phyloP scores from a whole-genome alignment of 2,113 vertebrate genomes.

The Nesoenas mayeri region DNA sequence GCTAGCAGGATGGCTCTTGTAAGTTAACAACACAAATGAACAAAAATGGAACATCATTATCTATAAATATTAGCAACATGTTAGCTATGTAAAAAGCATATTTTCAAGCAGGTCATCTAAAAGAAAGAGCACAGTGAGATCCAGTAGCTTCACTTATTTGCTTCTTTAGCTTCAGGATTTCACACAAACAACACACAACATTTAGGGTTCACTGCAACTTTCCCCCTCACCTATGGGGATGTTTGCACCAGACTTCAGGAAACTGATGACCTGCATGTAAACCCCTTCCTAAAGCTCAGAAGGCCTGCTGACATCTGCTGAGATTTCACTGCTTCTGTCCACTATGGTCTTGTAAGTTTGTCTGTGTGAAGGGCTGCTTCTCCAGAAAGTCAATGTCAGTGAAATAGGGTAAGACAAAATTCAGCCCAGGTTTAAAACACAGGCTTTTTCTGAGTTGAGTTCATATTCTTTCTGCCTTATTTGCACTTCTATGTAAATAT shows the following conservation, averaged over 20 bases:
- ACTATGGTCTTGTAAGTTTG: not conserved
- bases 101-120: not conserved
- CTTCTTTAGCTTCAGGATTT: not conserved
- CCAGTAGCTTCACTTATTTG: not conserved
- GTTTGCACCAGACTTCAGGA: not conserved
- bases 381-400: not conserved
- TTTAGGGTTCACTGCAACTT: not conserved
- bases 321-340: not conserved
- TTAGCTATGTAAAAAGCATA: not conserved
- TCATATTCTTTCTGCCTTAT: not conserved
- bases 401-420: not conserved
- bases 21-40: constrained; percentile 10
- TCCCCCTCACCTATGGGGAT: not conserved
- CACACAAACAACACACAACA: not conserved
- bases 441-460: not conserved
- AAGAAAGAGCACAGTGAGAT: not conserved
- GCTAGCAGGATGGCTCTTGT: not conserved
- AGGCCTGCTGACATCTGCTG: not conserved
- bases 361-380: not conserved
- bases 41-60: constrained; percentile 1
- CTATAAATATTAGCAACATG: not conserved
- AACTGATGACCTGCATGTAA: not conserved
- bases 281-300: not conserved
- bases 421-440: not conserved
- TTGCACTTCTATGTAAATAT: not conserved